phyloP scores from a whole-genome alignment of 2,888 invertebrate species.

The Temnothorax rugatulus region DNA sequence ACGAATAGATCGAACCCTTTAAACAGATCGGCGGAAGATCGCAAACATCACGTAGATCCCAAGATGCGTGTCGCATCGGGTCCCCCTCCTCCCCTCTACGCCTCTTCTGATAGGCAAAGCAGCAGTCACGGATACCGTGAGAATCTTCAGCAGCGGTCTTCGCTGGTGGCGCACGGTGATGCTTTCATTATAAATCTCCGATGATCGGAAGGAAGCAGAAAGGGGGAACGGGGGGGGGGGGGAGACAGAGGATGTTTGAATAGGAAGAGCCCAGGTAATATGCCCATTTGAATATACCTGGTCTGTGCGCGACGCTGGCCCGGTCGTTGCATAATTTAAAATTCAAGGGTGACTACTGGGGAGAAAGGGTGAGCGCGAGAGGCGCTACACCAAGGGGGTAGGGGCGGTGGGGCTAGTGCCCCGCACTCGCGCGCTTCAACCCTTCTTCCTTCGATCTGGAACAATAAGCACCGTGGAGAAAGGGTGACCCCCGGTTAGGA shows the following conservation, averaged over 20 bases:
- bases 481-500: conserved; percentile 73
- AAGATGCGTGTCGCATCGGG: conserved; percentile 44
- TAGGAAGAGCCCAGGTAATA: conserved; percentile 86
- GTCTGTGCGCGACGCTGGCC: conserved; percentile 56
- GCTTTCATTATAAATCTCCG: conserved; percentile 85
- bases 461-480: conserved; percentile 79
- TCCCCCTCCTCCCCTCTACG: neutral
- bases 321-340: conserved; percentile 85
- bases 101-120: conserved; percentile 81
- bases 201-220: conserved; percentile 78
- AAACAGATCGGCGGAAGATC: conserved; percentile 59
- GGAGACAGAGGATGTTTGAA: conserved; percentile 81
- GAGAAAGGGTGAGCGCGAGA: conserved; percentile 40
- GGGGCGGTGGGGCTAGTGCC: conserved; percentile 68
- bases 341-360: conserved; percentile 81
- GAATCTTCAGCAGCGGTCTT: conserved; percentile 82
- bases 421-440: conserved; percentile 67
- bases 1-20: conserved; percentile 68
- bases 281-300: conserved; percentile 85
- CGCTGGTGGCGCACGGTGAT: conserved; percentile 81
- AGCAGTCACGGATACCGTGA: conserved; percentile 73
- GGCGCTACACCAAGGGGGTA: conserved; percentile 49
- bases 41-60: conserved; percentile 45
- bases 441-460: conserved; percentile 83
- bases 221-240: conserved; percentile 1